These are phyloP conservation scores for Homarus gammarus DNA, from an alignment of 2,888 invertebrate species.

Conservation along the genomic window DNA sequence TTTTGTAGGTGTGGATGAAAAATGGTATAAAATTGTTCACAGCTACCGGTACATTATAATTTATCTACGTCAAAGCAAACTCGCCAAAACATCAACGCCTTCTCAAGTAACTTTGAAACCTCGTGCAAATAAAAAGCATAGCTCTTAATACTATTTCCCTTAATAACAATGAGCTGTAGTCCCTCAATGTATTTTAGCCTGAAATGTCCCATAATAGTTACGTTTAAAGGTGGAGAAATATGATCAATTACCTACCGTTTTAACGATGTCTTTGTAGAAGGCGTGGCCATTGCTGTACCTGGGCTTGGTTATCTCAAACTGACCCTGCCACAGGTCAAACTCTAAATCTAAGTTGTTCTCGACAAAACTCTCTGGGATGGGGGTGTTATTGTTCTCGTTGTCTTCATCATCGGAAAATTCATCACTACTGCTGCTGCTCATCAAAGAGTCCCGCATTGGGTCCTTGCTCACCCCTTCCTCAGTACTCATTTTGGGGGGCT, in stretches of 20 bases:
- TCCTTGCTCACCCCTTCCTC: slow-evolving; percentile 56
- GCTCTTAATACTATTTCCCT: too few relatives aligned
- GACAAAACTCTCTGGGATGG: not conserved
- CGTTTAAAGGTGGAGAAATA: too few relatives aligned
- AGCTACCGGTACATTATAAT: too few relatives aligned
- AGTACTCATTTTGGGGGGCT: slow-evolving; percentile 25
- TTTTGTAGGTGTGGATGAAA: too few relatives aligned
- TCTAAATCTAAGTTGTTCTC: slow-evolving; percentile 60
- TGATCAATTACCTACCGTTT: slow-evolving; percentile 62
- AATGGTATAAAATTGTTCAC: too few relatives aligned
- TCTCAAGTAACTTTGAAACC: too few relatives aligned
- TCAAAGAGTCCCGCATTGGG: slow-evolving; percentile 74
- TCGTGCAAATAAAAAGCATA: too few relatives aligned
- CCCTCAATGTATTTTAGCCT: too few relatives aligned
- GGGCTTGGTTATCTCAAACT: slow-evolving; percentile 81
- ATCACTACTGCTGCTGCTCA: slow-evolving; percentile 65
- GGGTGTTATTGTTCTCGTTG: slow-evolving; percentile 47
- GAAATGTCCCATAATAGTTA: too few relatives aligned
- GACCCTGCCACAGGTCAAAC: slow-evolving; percentile 91
- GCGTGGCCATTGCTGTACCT: slow-evolving; percentile 28
- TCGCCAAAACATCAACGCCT: too few relatives aligned
- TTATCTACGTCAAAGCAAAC: too few relatives aligned
- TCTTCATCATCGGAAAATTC: slow-evolving; percentile 55
- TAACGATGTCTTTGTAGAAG: slow-evolving; percentile 68
- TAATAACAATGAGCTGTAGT: too few relatives aligned